Evolutionary conservation across 2,888 invertebrate species (phyloP), one percentile per base, ranked within the genome.

Genomic region (Cryptophagus acutangulus): DNA sequence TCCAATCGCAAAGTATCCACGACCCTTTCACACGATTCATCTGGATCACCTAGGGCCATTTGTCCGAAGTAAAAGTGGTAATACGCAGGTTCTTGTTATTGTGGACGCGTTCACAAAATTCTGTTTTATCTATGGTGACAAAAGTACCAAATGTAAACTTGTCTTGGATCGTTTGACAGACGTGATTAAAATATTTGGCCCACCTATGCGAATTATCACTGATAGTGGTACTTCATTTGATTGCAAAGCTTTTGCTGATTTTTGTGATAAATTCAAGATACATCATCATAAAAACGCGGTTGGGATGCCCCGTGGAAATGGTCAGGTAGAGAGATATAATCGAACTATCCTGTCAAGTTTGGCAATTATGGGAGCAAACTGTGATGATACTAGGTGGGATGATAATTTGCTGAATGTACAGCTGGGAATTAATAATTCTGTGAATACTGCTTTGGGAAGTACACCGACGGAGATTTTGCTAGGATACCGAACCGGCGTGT

Each of bases 11-110:
- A 60, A 58, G 34, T 43, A 48, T 33, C 49, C 52, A 1, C 41
- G 43, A 6, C 57, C 58, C 1, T 57, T 58, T 33, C 54, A 58
- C 26, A 57, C 57, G 0, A 12, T 59, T 1, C 61, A 59, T 36
- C 13, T 55, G 1, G 58, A 61, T 31, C 58, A 61, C 24, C 35
- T 58, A 17, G 57, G 58, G 2, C 58, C 57, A 4, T 58, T 57
- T 38, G 50, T 54, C 4, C 47, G 45, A 41, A 51, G 51, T 9
- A 43, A 37, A 14, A 40, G 49, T 14, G 50, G 41, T 1, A 44
- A 42, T 33, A 33, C 28, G 31, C 49, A 59, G 18, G 38, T 59
- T n/a, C 34, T 58, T 10, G 58, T 59, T 1, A 18, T 43, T 0
- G 50, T 52, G 17, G 53, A 55, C 31, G 44, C 51, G 3, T 57